Evolutionary conservation across 1,140 invertebrate genomes (phyloP).

Genomic region (Tribolium madens): DNA sequence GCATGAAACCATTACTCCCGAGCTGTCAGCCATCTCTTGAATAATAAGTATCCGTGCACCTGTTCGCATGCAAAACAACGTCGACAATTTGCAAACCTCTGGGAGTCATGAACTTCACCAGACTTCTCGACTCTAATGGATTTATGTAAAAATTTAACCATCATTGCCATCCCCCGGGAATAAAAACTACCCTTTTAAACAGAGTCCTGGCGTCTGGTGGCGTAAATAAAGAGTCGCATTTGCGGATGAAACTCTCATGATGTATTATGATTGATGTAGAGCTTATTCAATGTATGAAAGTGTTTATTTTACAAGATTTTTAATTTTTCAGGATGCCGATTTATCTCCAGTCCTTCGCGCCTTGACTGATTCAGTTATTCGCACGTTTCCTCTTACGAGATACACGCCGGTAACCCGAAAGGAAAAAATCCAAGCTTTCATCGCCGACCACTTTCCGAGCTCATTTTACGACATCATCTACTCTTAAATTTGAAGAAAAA

Average conservation of each 20-base stretch:
- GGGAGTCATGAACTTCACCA: slow-evolving; percentile 2
- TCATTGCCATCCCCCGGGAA: slow-evolving; percentile 32
- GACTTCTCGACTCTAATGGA: slow-evolving; percentile 19
- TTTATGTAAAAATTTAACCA: slow-evolving; percentile 44
- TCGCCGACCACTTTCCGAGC: slow-evolving; percentile 82
- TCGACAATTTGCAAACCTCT: slow-evolving; percentile 8
- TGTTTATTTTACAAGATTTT: slow-evolving; percentile 47
- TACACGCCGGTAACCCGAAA: slow-evolving; percentile 82
- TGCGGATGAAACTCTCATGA: slow-evolving; percentile 27
- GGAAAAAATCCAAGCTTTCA: slow-evolving; percentile 81
- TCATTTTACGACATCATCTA: slow-evolving; percentile 66
- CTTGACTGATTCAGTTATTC: slow-evolving; percentile 79
- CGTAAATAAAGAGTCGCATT: slow-evolving; percentile 2
- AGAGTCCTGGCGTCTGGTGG: slow-evolving; percentile 13
- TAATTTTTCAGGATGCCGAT: slow-evolving; percentile 74
- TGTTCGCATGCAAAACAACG: slow-evolving; percentile 24
- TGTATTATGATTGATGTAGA: slow-evolving; percentile 50
- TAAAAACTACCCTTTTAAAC: slow-evolving; percentile 1
- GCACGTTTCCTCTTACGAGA: slow-evolving; percentile 82
- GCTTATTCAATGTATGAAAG: slow-evolving; percentile 20
- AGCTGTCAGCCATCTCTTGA: background rate
- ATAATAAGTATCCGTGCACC: slow-evolving; percentile 18
- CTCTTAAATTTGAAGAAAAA: slow-evolving; percentile 48
- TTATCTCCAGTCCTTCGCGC: slow-evolving; percentile 77
- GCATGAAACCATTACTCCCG: background rate